Evolutionary conservation across 1,140 invertebrate genomes (phyloP).

Genomic region (Hypothenemus hampei): DNA sequence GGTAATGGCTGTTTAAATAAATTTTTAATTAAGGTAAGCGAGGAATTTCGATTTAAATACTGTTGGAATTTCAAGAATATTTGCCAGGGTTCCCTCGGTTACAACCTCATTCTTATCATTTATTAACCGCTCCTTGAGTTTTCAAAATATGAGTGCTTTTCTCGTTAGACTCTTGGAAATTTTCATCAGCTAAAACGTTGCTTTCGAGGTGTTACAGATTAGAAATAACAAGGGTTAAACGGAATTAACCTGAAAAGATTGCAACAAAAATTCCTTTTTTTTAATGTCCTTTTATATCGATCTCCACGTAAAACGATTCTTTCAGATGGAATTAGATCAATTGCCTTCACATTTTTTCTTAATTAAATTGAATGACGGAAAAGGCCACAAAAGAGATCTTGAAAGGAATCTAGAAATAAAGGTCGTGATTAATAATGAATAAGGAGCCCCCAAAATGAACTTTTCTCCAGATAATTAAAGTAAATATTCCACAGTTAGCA

Average conservation of each 20-base stretch:
- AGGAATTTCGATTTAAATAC: background rate
- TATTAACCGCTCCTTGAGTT: background rate
- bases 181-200: background rate
- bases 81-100: background rate
- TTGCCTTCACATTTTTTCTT: constrained; percentile 20
- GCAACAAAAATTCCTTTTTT: background rate
- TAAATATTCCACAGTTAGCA: too few species aligned
- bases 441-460: constrained; percentile 15
- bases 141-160: background rate
- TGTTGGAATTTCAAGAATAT: background rate
- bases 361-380: constrained; percentile 23
- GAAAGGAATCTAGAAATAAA: constrained; percentile 25
- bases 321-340: constrained; percentile 24
- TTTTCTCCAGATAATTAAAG: constrained; percentile 16
- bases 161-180: background rate
- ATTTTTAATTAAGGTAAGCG: background rate
- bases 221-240: background rate
- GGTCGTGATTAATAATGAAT: constrained; percentile 19
- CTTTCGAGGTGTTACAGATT: background rate
- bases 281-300: constrained; percentile 10
- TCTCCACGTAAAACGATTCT: constrained; percentile 10
- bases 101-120: background rate
- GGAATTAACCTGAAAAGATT: background rate
- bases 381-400: constrained; percentile 18
- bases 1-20: too few species aligned